Base-by-base conservation (phyloP, 1,140 invertebrate genomes). In the Calliphora vicina region DNA sequence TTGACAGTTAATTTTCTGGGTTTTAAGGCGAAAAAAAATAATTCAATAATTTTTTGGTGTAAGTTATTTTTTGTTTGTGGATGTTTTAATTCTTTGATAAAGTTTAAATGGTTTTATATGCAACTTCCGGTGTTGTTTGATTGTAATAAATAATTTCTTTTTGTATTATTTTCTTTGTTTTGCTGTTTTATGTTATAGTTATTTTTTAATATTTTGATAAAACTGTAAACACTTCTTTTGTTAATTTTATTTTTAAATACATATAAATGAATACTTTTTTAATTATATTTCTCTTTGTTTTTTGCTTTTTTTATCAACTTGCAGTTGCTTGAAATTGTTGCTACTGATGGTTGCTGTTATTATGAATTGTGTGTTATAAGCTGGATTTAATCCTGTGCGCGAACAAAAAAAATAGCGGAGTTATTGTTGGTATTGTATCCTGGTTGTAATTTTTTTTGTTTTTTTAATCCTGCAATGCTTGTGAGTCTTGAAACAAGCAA, bases 1-100 rank as follows among this genome's bases (percentile, higher is more conserved):
- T 88, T 87, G 50, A n/a, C 67, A 78, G n/a, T 35, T 35, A 71
- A 5, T 72, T 73, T 81, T 57, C 10, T 29, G 17, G 17, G 35
- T 35, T 17, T 23, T n/a, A 72, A 72, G 26, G 67, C n/a, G 20
- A 25, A 27, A 29, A 5, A 72, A 72, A 9, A 25, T 72, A 72
- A 20, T 72, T 72, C 17, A 67, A 67, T 67, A 67, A 67, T 23
- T 23, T 72, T 23, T 72, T 72, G 23, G 12, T 25, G 0, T 72
- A 26, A 72, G 20, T 15, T n/a, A 15, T 50, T 0, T 50, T 17
- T 50, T 50, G 4, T 12, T 13, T 10, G 23, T 82, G 27, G 61
- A 27, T 29, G 42, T 50, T 67, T 50, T 27, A 27, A 8, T 27
- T 42, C 20, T 71, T 12, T 35, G 35, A 43, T 25, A 15, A 25